A percentile compares a stretch with the other conserved stretches of the same genome.
Evolutionary conservation across 2,797 vertebrate genomes (phyloP).

Genomic region (Diplodus puntazzo): DNA sequence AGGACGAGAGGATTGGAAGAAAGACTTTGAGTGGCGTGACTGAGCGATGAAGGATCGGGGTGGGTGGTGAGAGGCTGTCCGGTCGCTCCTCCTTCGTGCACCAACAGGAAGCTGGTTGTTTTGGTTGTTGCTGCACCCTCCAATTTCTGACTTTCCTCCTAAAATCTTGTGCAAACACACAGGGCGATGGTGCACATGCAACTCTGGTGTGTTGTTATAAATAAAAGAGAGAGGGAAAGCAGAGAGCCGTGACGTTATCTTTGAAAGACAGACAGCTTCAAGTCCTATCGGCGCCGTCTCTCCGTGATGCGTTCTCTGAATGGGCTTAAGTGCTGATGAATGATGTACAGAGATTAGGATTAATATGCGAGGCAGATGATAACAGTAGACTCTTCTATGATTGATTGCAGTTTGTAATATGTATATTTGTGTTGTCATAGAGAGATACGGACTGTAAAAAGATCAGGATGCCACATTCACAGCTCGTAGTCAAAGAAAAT

Average conservation of each 20-base stretch:
- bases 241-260: conserved; percentile 24
- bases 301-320: conserved; percentile 29
- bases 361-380: conserved; percentile 49
- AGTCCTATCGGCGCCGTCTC: conserved; percentile 37
- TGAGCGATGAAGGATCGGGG: conserved; percentile 6
- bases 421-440: conserved; percentile 5
- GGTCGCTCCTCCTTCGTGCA: conserved; percentile 26
- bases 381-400: conserved; percentile 19
- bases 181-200: conserved; percentile 9
- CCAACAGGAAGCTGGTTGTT: conserved; percentile 43
- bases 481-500: neutral
- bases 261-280: conserved; percentile 31
- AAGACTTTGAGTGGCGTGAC: conserved; percentile 34
- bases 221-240: conserved; percentile 6
- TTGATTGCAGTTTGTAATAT: conserved; percentile 34
- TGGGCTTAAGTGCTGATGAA: conserved; percentile 59
- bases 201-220: conserved; percentile 3
- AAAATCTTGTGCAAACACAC: neutral
- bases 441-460: neutral
- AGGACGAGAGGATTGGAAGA: conserved; percentile 14
- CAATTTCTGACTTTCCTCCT: conserved; percentile 17
- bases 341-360: conserved; percentile 59
- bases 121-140: conserved; percentile 3
- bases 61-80: conserved; percentile 29
- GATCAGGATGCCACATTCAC: conserved; percentile 8